Base-by-base conservation (phyloP, 2,888 invertebrate species). In the Chouioia cunea region DNA sequence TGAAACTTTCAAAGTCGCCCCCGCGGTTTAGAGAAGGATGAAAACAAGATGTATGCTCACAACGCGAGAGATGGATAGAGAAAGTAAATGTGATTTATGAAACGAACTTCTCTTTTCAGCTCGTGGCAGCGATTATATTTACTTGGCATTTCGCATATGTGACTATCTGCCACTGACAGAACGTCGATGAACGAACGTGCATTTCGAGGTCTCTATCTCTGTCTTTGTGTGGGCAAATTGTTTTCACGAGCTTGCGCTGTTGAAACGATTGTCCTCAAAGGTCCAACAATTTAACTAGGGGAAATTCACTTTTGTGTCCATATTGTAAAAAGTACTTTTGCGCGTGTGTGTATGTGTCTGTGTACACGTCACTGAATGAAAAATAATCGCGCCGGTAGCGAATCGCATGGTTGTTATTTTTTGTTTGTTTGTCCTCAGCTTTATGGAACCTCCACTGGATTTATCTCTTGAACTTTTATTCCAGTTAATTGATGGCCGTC, bases 71-170 rank as follows among this genome's bases (percentile, higher is more conserved):
- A 44, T 2, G 48, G 10, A 44, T 2, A 27, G 6, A 27, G 6
- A 2, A 27, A 27, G 27, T 36, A 1, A n/a, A 15, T 2, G 50
- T 63, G 68, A 68, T 63, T 62, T 63, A 68, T 23, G 68, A 68
- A 48, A 47, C 14, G 22, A 22, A 43, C 62, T 57, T 62, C 27
- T 59, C 46, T 52, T 46, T 6, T 3, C 36, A 12, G n/a, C 18
- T 14, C 57, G 20, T n/a, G 2, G 14, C 4, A n/a, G 20, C 18
- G 22, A 53, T 47, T 46, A 46, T 47, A n/a, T n/a, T n/a, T n/a
- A n/a, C n/a, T n/a, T n/a, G n/a, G n/a, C n/a, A n/a, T 52, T 36
- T 20, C 20, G 15, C 48, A 8, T 27, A 27, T 27, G 27, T 27
- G 27, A 27, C 27, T 4, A 27, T 16, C 56, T 62, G 56, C 46